These are phyloP conservation scores for Athalia rosae DNA, from an alignment of 2,888 invertebrate species.

Conservation along the genomic window DNA sequence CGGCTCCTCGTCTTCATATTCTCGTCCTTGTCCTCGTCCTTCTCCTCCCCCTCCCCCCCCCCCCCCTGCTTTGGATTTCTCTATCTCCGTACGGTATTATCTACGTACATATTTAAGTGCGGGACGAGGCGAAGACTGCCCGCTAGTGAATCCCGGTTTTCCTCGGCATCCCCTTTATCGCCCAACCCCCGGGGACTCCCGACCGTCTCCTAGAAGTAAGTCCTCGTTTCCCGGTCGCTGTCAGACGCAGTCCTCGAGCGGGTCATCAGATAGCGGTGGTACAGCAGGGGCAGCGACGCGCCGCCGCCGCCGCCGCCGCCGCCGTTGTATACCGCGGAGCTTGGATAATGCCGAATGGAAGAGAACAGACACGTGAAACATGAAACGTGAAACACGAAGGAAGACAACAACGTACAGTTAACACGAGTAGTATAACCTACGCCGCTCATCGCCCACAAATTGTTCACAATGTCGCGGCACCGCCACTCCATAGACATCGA, in stretches of 20 bases:
- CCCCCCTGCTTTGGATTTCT: slow-evolving; percentile 50
- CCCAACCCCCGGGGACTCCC: slow-evolving; percentile 28
- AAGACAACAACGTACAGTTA: background rate
- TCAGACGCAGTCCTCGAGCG: slow-evolving; percentile 71
- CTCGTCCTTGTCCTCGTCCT: slow-evolving; percentile 8
- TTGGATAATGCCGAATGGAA: slow-evolving; percentile 67
- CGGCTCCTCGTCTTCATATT: too few relatives aligned
- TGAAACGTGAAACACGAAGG: background rate
- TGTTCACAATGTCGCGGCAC: too few relatives aligned
- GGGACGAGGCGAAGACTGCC: slow-evolving; percentile 65
- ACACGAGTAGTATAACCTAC: background rate
- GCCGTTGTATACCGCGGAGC: slow-evolving; percentile 52
- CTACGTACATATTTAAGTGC: slow-evolving; percentile 72
- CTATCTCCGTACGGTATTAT: slow-evolving; percentile 68
- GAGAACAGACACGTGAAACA: slow-evolving; percentile 46
- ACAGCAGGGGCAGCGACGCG: too few relatives aligned
- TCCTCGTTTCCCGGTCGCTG: slow-evolving; percentile 70
- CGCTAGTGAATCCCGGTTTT: slow-evolving; percentile 49
- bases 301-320: too few relatives aligned
- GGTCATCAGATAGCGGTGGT: slow-evolving; percentile 68
- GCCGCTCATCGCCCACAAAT: too few relatives aligned
- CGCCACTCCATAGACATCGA: too few relatives aligned
- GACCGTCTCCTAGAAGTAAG: slow-evolving; percentile 63
- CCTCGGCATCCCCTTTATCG: too few relatives aligned
- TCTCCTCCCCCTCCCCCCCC: background rate